Base-by-base conservation (phyloP, 2,888 invertebrate species). In the Drosophila niveifrons region DNA sequence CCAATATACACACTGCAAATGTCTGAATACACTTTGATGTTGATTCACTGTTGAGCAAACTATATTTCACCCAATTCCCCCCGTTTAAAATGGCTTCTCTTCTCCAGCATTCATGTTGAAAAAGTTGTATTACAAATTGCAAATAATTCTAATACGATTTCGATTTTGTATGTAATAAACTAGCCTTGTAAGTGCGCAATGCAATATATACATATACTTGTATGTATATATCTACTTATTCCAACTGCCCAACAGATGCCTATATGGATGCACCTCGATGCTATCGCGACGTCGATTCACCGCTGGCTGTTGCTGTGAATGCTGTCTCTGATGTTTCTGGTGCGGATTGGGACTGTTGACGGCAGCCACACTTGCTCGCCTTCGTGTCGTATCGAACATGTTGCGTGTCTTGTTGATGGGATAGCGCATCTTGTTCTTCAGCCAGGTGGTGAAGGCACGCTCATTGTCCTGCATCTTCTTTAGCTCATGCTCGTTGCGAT, bases 361-460 rank as follows among this genome's bases (percentile, higher is more conserved):
- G 23, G 75, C 82, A 1, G 79, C 79, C 4, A 77, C 86, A 44
- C 67, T 72, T 10, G 75, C 80, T 0, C 72, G 62, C 7, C 73
- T 47, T 0, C 80, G 47, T 15, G 87, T 90, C 3, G 90, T 87
- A 75, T 92, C 92, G 48, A 92, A 92, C 92, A 92, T 92, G 66
- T 92, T 92, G 44, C 90, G 90, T 0, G 92, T 92, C 67, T 91
- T 91, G 65, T 92, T 92, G 15, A 91, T 91, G 28, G 92, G 92
- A 72, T 90, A 91, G 3, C 91, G 90, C 91, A 92, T 92, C 82
- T 92, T 92, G 63, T 91, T 92, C 72, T 93, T 93, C 51, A 94
- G 87, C 94, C 94, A 94, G 34, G 93, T 93, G 48, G 93, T 93
- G 64, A 94, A 94, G 46, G 94, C 93, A 43, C 92, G 90, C 81